Conservation (phyloP, 2,113 vertebrate genomes). For the Ammodramus savannarum region DNA sequence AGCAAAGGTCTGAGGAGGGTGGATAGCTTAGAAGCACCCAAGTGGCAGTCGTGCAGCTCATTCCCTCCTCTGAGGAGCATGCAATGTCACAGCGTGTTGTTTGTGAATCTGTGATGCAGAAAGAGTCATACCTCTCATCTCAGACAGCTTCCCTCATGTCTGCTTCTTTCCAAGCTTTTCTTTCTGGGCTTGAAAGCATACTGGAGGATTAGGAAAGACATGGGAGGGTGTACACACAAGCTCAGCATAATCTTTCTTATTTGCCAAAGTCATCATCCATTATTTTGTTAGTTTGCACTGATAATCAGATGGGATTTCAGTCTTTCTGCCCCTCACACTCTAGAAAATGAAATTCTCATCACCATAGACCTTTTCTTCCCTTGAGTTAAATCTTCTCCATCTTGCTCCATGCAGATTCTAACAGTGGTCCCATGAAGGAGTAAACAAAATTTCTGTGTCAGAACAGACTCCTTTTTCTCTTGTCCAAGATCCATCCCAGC, state of each 20-base stretch:
- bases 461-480: background rate
- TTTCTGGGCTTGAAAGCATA: background rate
- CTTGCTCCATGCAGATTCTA: background rate
- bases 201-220: background rate
- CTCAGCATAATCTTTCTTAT: background rate
- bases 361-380: background rate
- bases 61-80: background rate
- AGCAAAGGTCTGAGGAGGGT: background rate
- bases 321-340: background rate
- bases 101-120: background rate
- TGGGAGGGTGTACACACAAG: background rate
- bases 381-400: background rate
- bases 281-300: background rate
- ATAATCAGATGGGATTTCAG: background rate
- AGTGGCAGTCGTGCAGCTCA: background rate
- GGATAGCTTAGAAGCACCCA: background rate
- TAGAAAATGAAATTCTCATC: background rate
- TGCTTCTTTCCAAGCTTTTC: background rate
- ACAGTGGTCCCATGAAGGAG: background rate
- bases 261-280: background rate
- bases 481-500: background rate
- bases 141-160: background rate
- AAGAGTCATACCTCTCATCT: background rate
- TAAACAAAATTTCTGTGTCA: background rate
- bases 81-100: fast-evolving